Percentiles rank a stretch among this genome's conserved stretches.
These are phyloP conservation scores for Hyposoter dolosus DNA, from an alignment of 2,888 invertebrate genomes.

Conservation along the genomic window DNA sequence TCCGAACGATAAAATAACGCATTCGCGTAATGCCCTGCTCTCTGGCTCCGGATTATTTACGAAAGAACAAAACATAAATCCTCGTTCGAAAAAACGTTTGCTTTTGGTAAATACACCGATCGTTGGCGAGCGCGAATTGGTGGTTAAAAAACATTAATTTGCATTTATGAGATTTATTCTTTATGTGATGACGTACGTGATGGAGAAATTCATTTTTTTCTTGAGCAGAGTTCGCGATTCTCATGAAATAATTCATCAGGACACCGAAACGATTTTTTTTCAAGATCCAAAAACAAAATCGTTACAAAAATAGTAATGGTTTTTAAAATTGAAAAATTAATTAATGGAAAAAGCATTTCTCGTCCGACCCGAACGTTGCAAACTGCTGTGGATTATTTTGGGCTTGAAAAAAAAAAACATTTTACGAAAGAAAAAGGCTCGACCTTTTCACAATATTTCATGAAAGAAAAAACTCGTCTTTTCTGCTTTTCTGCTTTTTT, in stretches of 20 bases:
- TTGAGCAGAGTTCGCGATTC: too few relatives aligned
- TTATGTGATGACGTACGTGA: not conserved
- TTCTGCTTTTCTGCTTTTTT: conserved; percentile 23
- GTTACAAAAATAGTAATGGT: too few relatives aligned
- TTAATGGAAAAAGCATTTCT: too few relatives aligned
- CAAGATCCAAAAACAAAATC: too few relatives aligned
- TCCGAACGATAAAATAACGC: conserved; percentile 1
- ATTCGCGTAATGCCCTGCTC: not conserved
- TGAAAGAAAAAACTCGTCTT: not conserved
- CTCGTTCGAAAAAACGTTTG: conserved; percentile 22
- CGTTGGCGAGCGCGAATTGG: not conserved
- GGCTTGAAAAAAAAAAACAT: not conserved
- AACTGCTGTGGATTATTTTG: not conserved
- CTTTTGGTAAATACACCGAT: not conserved
- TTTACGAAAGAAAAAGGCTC: not conserved
- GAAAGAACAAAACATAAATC: conserved; percentile 34
- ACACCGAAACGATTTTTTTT: too few relatives aligned
- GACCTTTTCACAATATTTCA: not conserved
- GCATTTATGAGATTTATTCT: not conserved
- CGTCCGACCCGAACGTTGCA: too few relatives aligned
- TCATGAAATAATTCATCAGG: too few relatives aligned
- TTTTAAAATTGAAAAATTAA: too few relatives aligned
- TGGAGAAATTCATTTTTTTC: too few relatives aligned
- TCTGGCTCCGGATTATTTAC: conserved; percentile 28
- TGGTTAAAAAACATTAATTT: not conserved